Evolutionary conservation across 1,140 invertebrate genomes (phyloP), one percentile per base, ranked within the genome.

Genomic region (Drosophila pseudoobscura): DNA sequence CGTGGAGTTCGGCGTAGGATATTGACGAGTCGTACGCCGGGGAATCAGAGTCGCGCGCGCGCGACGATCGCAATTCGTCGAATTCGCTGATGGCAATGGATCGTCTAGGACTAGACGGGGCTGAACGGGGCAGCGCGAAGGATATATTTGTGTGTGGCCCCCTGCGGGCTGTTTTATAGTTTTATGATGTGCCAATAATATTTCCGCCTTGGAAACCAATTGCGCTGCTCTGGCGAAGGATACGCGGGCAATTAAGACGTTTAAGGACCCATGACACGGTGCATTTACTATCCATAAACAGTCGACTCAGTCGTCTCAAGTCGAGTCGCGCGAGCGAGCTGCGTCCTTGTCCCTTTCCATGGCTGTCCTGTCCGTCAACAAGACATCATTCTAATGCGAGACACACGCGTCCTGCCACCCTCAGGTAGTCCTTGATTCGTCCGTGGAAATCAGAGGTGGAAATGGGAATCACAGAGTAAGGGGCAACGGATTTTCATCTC

Each of bases 141-240:
- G 54, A 62, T 50, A 62, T 49, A 3, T 3, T 29, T 59, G 45
- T 29, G 41, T 24, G 55, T 24, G 56, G 80, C 69, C 88, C 78
- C 88, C 88, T 83, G 83, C 80, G 65, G 88, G 54, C 80, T 68
- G 74, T 88, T 90, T 90, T 90, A 90, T 90, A 90, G 66, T 90
- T 90, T 90, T 90, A 90, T 64, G 83, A 90, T 78, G 68, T 80
- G 82, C 76, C 88, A 90, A 90, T 90, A 90, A 90, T 90, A 90
- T 88, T 90, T 85, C 88, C 74, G 66, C 80, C 70, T 82, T 80
- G 83, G 88, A 84, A 89, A 83, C 77, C 80, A 79, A 84, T 84
- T 80, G 80, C 79, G 59, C 75, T 52, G 78, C 62, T 59, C 73
- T 31, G 50, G 50, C 76, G 84, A 88, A 88, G 83, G 83, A 89